phyloP scores from a whole-genome alignment of 2,888 invertebrate genomes.

The Arenicola marina region DNA sequence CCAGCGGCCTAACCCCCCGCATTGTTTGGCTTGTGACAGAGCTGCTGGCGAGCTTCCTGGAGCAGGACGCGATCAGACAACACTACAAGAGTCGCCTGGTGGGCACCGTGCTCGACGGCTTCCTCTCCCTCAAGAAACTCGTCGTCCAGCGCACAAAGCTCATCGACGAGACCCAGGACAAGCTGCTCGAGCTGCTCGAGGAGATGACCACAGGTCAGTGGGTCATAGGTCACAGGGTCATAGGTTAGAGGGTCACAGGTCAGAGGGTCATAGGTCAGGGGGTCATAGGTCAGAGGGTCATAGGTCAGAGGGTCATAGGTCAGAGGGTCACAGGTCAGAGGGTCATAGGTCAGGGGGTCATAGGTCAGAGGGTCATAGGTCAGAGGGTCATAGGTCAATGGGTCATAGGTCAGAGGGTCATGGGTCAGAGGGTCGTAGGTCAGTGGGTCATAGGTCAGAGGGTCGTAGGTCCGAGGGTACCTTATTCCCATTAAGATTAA shows the following conservation, averaged over 20 bases:
- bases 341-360: no score
- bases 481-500: no score
- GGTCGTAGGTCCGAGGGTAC: background rate
- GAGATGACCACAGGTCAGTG: slow-evolving; percentile 86
- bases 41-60: slow-evolving; percentile 83
- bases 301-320: no score
- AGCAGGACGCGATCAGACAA: slow-evolving; percentile 83
- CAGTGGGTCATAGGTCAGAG: background rate
- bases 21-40: no score
- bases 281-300: no score
- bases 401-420: background rate
- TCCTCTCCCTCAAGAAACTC: slow-evolving; percentile 84
- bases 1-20: no score
- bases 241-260: no score
- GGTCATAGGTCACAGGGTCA: background rate
- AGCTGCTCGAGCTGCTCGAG: slow-evolving; percentile 86
- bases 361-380: no score
- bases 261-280: no score
- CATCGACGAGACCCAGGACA: slow-evolving; percentile 96
- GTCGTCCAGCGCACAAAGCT: slow-evolving; percentile 93
- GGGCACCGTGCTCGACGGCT: slow-evolving; percentile 90
- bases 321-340: no score
- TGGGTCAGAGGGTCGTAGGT: no score
- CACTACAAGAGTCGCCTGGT: slow-evolving; percentile 88
- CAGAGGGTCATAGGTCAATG: background rate